Percentiles rank a stretch among this genome's conserved stretches.
Conservation (phyloP, 2,113 vertebrate genomes). For the Salvator merianae region DNA sequence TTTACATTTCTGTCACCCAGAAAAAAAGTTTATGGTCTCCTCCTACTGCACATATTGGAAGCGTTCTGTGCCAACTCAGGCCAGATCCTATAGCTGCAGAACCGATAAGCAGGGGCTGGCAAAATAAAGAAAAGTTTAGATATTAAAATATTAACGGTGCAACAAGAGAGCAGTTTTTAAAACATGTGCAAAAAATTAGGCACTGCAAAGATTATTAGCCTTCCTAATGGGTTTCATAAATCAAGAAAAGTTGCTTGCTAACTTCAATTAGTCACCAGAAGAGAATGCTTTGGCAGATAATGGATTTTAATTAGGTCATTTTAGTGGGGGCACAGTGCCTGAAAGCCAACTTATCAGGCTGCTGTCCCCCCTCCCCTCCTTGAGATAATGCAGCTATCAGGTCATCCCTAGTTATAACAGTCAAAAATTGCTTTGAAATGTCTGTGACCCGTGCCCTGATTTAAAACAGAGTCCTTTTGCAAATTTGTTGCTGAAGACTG, state of each 20-base stretch:
- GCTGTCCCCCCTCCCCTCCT: no score
- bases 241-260: not conserved
- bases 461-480: no score
- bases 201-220: not conserved
- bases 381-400: no score
- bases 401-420: no score
- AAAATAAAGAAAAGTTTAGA: slow-evolving; percentile 41
- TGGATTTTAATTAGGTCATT: not conserved
- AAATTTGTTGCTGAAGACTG: no score
- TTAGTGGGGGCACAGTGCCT: no score
- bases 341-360: no score
- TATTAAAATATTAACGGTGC: not conserved
- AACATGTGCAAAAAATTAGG: not conserved
- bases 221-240: not conserved
- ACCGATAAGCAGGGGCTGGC: slow-evolving; percentile 87
- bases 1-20: slow-evolving; percentile 95
- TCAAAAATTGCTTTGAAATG: no score
- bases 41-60: slow-evolving; percentile 90
- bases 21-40: slow-evolving; percentile 93
- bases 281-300: not conserved
- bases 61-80: slow-evolving; percentile 92
- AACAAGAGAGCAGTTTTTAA: not conserved
- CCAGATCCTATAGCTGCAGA: slow-evolving; percentile 87
- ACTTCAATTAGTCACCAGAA: not conserved
- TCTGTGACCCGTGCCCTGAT: no score